phyloP scores from a whole-genome alignment of 2,888 invertebrate genomes.

The Hirtodrosophila cameraria region DNA sequence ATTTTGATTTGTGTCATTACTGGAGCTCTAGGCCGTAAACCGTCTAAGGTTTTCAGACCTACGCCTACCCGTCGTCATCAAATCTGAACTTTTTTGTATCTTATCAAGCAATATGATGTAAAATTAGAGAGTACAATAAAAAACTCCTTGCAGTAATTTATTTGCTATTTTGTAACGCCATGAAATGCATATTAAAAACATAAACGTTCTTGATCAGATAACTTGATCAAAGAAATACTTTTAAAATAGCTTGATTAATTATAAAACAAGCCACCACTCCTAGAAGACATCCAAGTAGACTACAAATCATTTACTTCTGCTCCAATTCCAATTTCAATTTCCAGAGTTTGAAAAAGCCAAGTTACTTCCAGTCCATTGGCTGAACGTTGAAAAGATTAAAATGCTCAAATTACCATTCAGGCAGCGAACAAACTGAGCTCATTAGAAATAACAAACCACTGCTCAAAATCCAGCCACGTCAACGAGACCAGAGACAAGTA shows the following conservation, averaged over 20 bases:
- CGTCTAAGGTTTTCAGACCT: no score
- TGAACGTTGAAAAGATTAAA: constrained; percentile 23
- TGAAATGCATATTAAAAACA: no score
- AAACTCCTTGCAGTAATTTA: no score
- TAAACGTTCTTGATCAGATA: neutral
- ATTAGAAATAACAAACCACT: constrained; percentile 45
- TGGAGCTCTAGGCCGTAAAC: no score
- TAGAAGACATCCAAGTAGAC: constrained; percentile 6
- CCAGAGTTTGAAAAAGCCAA: constrained; percentile 2
- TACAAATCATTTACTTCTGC: constrained; percentile 44
- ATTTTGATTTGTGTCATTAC: no score
- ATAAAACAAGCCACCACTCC: no score
- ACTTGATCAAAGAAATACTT: neutral
- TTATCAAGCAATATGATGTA: no score
- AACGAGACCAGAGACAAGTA: constrained; percentile 9
- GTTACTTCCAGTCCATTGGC: constrained; percentile 30
- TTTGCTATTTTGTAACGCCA: no score
- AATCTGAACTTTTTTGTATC: no score
- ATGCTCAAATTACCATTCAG: constrained; percentile 63
- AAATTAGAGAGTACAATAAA: no score
- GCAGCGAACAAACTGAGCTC: constrained; percentile 42
- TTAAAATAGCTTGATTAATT: no score
- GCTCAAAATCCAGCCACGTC: constrained; percentile 25
- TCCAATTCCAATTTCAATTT: constrained; percentile 55
- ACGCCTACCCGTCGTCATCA: no score